Evolutionary conservation across 1,140 invertebrate genomes (phyloP), one percentile per base, ranked within the genome.

Genomic region (Probaryconus sp.): DNA sequence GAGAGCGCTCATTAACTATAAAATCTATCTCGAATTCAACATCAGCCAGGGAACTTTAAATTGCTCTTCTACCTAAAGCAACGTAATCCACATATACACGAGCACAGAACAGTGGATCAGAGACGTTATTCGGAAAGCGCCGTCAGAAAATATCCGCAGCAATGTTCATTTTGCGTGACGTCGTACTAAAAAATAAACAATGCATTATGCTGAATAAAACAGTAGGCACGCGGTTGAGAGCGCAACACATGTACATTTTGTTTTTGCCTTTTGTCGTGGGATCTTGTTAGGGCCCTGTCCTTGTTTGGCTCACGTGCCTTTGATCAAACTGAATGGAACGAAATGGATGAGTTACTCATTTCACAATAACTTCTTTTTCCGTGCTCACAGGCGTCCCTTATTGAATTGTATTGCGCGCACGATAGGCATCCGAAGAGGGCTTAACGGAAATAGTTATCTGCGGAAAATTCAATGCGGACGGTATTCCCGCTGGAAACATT

Each of bases 381-480:
- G 9, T 5, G 10, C 31, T n/a, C 42, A 9, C 9, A 30, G 1
- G 18, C 14, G 28, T 45, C 64, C 51, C 53, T 75, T 75, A 75
- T 75, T 75, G 64, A 75, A 75, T 69, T 69, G 65, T 75, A 75
- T 51, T 43, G 11, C 3, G 40, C 35, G n/a, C 48, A 26, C 71
- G 56, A 67, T 60, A 65, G 61, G 53, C 61, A 67, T 55, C 38
- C 71, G 63, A 61, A 48, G 47, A 40, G 50, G 56, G 45, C 70
- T 74, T 60, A 63, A 65, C 72, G 71, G 71, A 68, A 68, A 75
- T 75, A 75, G 71, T 75, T 75, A 75, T 64, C 64, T 42, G 51
- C 37, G 71, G 28, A 69, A 75, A 75, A 75, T 75, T 42, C 64
- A 75, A 61, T 58, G 43, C 64, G 61, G 50, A 51, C 43, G 53